phyloP scores from a whole-genome alignment of 2,797 vertebrate genomes.

The Sebastes hopkinsi region DNA sequence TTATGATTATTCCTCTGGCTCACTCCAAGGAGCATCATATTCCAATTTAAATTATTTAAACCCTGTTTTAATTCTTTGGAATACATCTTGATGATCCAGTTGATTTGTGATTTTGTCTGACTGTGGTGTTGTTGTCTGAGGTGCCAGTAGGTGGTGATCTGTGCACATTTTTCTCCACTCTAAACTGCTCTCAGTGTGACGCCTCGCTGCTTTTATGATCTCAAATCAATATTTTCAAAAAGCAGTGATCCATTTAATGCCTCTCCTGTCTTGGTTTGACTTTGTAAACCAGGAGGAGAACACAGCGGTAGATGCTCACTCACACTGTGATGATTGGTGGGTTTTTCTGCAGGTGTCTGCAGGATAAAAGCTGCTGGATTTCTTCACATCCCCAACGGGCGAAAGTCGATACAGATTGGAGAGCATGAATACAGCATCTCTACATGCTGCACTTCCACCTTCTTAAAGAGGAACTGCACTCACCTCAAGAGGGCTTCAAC shows the following conservation, averaged over 20 bases:
- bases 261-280: constrained; percentile 11
- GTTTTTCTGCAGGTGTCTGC: not conserved
- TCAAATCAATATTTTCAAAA: constrained; percentile 8
- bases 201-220: not conserved
- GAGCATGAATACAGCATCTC: not conserved
- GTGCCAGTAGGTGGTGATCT: constrained; percentile 58
- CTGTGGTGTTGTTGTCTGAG: not conserved
- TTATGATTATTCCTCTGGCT: not conserved
- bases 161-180: not conserved
- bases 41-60: not conserved
- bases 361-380: constrained; percentile 11
- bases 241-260: not conserved
- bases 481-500: not conserved
- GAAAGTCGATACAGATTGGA: constrained; percentile 2
- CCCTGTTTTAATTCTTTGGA: not conserved
- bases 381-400: not conserved
- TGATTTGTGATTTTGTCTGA: not conserved
- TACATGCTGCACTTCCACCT: not conserved
- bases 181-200: not conserved
- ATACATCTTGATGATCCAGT: not conserved
- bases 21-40: not conserved
- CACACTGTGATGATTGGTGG: not conserved
- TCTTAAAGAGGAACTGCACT: not conserved
- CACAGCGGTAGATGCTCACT: not conserved
- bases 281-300: constrained; percentile 12